Percentiles rank a stretch among this genome's conserved stretches.
phyloP scores from a whole-genome alignment of 2,113 vertebrate genomes.

The Tyto alba region DNA sequence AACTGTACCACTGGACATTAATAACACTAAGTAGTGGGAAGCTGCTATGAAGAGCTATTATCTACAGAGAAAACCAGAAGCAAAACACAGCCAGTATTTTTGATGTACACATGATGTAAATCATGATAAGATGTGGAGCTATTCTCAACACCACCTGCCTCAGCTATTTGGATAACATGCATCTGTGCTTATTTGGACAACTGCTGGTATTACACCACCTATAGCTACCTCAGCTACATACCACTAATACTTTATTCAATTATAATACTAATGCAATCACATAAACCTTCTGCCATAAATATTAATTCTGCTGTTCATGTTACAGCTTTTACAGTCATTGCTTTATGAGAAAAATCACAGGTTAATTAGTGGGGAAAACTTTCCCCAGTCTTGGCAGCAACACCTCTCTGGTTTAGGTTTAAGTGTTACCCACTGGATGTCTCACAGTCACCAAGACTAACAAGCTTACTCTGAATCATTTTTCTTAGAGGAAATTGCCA shows the following conservation, averaged over 20 bases:
- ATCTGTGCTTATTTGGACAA: background rate
- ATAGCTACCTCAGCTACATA: background rate
- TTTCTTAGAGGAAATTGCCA: background rate
- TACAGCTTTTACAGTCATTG: slow-evolving; percentile 7
- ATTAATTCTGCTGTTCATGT: background rate
- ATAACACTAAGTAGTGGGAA: slow-evolving; percentile 3
- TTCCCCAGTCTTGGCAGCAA: background rate
- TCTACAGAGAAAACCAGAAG: background rate
- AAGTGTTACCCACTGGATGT: background rate
- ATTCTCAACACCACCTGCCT: background rate
- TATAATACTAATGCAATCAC: background rate
- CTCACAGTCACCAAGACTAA: background rate
- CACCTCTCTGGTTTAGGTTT: background rate
- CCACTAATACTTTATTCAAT: background rate
- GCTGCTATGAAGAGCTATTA: background rate
- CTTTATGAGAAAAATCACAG: slow-evolving; percentile 6
- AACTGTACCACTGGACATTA: slow-evolving; percentile 10
- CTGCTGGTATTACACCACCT: background rate
- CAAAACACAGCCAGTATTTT: background rate
- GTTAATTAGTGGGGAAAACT: background rate
- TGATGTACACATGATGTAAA: background rate
- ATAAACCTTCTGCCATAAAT: background rate
- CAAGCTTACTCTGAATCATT: background rate
- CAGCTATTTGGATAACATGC: background rate
- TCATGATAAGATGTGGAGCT: background rate